Evolutionary conservation across 2,113 vertebrate species (phyloP), one percentile per base, ranked within the genome.

Genomic region (Cephalopholis sonnerati): DNA sequence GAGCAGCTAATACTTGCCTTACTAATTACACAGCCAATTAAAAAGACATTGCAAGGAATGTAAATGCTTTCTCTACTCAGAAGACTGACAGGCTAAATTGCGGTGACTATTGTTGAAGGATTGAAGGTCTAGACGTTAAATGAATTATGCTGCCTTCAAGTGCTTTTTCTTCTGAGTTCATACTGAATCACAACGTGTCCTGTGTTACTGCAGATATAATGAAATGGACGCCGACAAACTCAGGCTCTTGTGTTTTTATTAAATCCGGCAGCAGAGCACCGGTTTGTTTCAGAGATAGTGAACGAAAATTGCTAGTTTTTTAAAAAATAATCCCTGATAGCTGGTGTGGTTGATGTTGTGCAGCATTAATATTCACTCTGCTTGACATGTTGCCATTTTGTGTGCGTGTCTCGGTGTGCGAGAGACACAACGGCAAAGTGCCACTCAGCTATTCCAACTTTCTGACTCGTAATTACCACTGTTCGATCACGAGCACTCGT

Each of bases 1-100:
- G 66, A 83, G 82, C 15, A 20, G 77, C 69, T 79, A 65, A 74
- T 55, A 77, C 65, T 67, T 51, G 48, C 51, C 55, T 12, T 4
- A 53, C 44, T 77, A 82, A 87, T 86, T 77, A 84, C 61, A 81
- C 24, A 20, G 75, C 46, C 79, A 83, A 77, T 86, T 81, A 84
- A 84, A 83, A n/a, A 2, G 18, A 69, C 29, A 81, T 72, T 53
- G 73, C 13, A 44, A 24, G 24, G 58, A 76, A 79, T 48, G 48
- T 48, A 39, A 50, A 51, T 41, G 68, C 36, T 66, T 48, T 64
- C 17, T 59, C 27, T n/a, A 24, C 39, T 17, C 61, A 22, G 2
- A 24, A 9, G 27, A 53, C 32, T 1, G 24, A 61, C 22, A 2
- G 22, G 51, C 20, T 62, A 17, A 55, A 9, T 5, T 53, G 46